A percentile compares a stretch with the other conserved stretches of the same genome.
Conservation (phyloP, 2,797 vertebrate genomes). For the Trachops cirrhosus region DNA sequence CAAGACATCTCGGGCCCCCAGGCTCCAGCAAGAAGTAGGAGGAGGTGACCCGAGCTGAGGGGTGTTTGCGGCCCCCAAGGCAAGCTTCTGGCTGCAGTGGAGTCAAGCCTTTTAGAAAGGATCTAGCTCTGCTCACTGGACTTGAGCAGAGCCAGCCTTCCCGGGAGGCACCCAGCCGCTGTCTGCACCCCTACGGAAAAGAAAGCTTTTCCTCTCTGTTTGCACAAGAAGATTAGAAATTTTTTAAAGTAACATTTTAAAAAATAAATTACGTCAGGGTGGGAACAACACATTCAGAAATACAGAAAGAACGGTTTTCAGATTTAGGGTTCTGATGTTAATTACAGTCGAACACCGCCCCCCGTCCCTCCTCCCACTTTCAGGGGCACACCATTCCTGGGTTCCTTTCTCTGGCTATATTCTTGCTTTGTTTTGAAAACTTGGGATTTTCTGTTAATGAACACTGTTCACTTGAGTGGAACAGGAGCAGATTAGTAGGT, state of each 20-base stretch:
- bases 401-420: background rate
- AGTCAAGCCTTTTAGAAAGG: background rate
- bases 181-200: background rate
- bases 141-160: background rate
- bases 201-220: background rate
- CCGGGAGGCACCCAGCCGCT: fast-evolving
- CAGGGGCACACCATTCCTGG: background rate
- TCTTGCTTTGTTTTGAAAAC: background rate
- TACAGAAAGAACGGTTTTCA: background rate
- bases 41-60: background rate
- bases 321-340: background rate
- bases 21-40: background rate
- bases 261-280: background rate
- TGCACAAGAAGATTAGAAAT: background rate
- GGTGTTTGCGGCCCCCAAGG: background rate
- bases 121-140: background rate
- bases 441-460: background rate
- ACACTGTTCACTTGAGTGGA: background rate
- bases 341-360: background rate
- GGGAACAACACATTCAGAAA: background rate
- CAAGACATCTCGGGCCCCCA: background rate
- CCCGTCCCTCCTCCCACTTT: fast-evolving
- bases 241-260: background rate
- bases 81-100: background rate
- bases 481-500: background rate